A percentile compares a stretch with the other conserved stretches of the same genome.
phyloP scores from a whole-genome alignment of 2,888 invertebrate species.

The Digitonthophagus gazella region DNA sequence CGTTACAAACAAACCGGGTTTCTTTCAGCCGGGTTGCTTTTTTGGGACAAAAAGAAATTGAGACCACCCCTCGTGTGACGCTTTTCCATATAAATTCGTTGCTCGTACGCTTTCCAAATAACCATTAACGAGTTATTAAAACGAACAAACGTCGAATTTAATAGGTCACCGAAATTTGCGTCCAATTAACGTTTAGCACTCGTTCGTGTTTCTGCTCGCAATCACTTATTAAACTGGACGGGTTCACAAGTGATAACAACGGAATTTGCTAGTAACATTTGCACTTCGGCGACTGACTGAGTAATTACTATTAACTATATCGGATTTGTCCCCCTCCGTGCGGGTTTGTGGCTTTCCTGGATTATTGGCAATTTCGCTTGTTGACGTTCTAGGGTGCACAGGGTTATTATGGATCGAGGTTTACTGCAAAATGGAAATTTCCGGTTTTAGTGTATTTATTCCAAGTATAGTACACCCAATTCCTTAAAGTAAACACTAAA shows the following conservation, averaged over 20 bases:
- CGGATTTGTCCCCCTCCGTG: background rate
- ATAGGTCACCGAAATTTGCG: background rate
- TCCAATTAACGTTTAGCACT: background rate
- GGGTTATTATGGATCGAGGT: background rate
- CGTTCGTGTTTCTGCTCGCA: too few species aligned
- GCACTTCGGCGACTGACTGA: background rate
- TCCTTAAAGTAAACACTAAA: background rate
- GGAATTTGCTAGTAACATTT: background rate
- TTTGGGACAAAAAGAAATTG: background rate
- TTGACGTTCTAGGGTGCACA: background rate
- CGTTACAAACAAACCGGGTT: slow-evolving; percentile 11
- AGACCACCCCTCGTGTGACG: too few species aligned
- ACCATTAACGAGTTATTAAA: background rate
- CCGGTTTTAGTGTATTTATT: background rate
- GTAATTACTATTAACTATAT: background rate
- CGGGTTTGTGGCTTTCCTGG: background rate
- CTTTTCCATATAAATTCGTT: too few species aligned
- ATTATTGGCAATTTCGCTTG: background rate
- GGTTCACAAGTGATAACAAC: background rate
- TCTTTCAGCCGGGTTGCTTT: background rate
- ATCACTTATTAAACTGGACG: background rate
- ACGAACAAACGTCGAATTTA: background rate
- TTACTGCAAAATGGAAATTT: background rate
- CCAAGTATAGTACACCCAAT: background rate
- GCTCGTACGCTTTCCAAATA: too few species aligned